These are phyloP conservation scores for Cepphus grylle DNA, from an alignment of 2,113 vertebrate genomes.

Conservation along the genomic window DNA sequence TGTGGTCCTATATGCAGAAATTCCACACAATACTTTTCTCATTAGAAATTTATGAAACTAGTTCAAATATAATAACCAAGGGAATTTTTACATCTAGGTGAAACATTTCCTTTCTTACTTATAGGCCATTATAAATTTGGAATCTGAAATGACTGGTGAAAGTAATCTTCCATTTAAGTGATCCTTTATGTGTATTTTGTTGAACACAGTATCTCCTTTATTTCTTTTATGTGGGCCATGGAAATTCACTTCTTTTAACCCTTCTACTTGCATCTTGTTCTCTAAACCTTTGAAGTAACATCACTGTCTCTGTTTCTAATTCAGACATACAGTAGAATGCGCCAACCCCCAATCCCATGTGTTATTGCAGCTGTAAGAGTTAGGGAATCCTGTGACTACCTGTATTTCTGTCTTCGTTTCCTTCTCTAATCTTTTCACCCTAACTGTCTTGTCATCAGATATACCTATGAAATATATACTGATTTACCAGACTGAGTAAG, in stretches of 20 bases:
- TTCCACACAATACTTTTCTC: background rate
- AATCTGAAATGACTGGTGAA: background rate
- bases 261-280: constrained; percentile 12
- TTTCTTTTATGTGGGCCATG: background rate
- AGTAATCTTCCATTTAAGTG: background rate
- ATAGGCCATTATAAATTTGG: background rate
- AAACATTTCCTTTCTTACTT: background rate
- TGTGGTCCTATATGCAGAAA: background rate
- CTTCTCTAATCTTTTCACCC: background rate
- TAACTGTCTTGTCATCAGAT: background rate
- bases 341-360: background rate
- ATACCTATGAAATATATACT: background rate
- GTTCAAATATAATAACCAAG: background rate
- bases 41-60: background rate
- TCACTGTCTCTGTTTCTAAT: constrained; percentile 11
- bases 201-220: background rate
- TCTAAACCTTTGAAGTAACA: background rate
- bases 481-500: background rate
- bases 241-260: background rate
- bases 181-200: background rate
- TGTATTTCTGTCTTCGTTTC: background rate
- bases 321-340: background rate
- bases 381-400: background rate
- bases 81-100: background rate
- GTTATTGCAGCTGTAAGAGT: background rate